phyloP scores from a whole-genome alignment of 2,888 invertebrate species.

The Pediacus dermestoides region DNA sequence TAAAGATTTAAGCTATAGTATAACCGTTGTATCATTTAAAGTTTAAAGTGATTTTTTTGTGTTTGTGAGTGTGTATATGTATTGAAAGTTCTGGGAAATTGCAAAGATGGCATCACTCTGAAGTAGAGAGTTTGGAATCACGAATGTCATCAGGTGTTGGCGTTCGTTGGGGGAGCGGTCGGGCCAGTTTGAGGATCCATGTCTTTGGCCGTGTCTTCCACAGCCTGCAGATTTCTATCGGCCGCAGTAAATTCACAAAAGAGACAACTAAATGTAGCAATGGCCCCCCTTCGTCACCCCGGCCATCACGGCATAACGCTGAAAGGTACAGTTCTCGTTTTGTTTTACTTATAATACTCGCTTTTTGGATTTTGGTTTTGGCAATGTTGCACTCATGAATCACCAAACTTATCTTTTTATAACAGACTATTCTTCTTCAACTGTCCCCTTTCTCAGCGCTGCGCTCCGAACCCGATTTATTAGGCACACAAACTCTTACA shows the following conservation, averaged over 20 bases:
- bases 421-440: slow-evolving; percentile 33
- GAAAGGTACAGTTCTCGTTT: slow-evolving; percentile 23
- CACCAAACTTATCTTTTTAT: slow-evolving; percentile 37
- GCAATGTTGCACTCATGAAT: slow-evolving; percentile 38
- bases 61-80: slow-evolving; percentile 5
- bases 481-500: slow-evolving; percentile 32
- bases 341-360: slow-evolving; percentile 31
- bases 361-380: slow-evolving; percentile 41
- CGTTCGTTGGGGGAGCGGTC: slow-evolving; percentile 23
- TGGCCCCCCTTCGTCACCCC: slow-evolving; percentile 26
- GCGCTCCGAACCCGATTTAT: slow-evolving; percentile 29
- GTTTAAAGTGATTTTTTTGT: slow-evolving; percentile 4
- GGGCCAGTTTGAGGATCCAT: slow-evolving; percentile 28
- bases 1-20: no score
- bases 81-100: slow-evolving; percentile 17
- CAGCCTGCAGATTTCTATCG: slow-evolving; percentile 46
- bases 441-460: slow-evolving; percentile 22
- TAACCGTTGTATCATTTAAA: no score
- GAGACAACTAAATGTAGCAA: slow-evolving; percentile 39
- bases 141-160: slow-evolving; percentile 29
- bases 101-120: slow-evolving; percentile 16
- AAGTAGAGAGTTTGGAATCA: slow-evolving; percentile 17
- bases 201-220: slow-evolving; percentile 30
- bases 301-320: slow-evolving; percentile 17
- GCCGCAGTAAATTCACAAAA: slow-evolving; percentile 44